Percentiles rank a stretch among this genome's conserved stretches.
These are phyloP conservation scores for Campoletis raptor DNA, from an alignment of 2,888 invertebrate species.

Conservation along the genomic window DNA sequence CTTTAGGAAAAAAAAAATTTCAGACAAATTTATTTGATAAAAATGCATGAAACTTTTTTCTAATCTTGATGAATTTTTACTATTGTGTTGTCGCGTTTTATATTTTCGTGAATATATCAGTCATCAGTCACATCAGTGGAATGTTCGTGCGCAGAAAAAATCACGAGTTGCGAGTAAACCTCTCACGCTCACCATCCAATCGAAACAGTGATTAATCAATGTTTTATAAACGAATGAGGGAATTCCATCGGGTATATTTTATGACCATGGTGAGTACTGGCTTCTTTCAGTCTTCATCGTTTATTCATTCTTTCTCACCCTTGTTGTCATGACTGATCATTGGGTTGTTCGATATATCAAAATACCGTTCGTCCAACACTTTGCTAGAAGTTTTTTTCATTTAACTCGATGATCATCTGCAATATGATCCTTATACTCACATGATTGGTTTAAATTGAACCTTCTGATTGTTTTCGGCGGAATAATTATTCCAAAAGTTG, in stretches of 20 bases:
- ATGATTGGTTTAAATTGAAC: neutral
- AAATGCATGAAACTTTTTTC: neutral
- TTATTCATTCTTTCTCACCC: neutral
- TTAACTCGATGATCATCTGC: neutral
- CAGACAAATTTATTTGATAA: neutral
- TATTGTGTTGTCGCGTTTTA: neutral
- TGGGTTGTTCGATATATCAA: neutral
- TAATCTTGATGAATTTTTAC: neutral
- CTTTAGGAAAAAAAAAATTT: neutral
- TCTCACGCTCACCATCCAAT: neutral
- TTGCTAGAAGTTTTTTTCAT: neutral
- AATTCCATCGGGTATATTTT: neutral
- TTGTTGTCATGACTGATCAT: neutral
- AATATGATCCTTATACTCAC: neutral
- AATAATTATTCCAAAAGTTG: neutral
- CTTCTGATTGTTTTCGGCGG: neutral
- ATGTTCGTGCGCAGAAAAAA: neutral
- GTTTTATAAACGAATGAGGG: neutral
- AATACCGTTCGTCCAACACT: slow-evolving; percentile 6
- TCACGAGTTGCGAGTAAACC: neutral
- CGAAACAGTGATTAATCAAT: slow-evolving; percentile 9
- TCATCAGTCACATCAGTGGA: neutral
- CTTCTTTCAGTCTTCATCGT: neutral
- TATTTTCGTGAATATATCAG: neutral
- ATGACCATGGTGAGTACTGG: neutral